Conservation (phyloP, 2,888 invertebrate species). For the Leucoma salicis region DNA sequence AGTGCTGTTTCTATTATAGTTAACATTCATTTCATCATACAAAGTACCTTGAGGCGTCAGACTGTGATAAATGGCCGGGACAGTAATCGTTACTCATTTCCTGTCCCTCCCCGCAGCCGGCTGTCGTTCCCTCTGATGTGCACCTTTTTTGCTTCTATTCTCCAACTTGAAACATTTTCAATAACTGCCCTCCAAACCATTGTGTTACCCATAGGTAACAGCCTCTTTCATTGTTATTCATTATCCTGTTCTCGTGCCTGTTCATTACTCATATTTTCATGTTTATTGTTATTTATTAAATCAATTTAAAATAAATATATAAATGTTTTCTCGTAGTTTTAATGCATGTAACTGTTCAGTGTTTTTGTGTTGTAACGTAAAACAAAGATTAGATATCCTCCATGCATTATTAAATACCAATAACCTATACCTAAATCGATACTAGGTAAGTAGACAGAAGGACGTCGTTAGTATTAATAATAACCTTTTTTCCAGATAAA, state of each 20-base stretch:
- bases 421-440: neutral
- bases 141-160: slow-evolving; percentile 53
- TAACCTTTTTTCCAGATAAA: slow-evolving; percentile 10
- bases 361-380: slow-evolving; percentile 41
- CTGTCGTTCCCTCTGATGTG: slow-evolving; percentile 47
- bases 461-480: no score
- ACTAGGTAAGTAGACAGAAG: slow-evolving; percentile 3
- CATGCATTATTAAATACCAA: slow-evolving; percentile 1
- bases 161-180: slow-evolving; percentile 42
- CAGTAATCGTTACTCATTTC: slow-evolving; percentile 73
- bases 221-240: slow-evolving; percentile 27
- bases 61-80: slow-evolving; percentile 75
- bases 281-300: slow-evolving; percentile 19
- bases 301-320: slow-evolving; percentile 20
- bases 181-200: slow-evolving; percentile 45
- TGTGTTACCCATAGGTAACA: slow-evolving; percentile 28
- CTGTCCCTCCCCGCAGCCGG: slow-evolving; percentile 59
- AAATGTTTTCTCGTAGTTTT: slow-evolving; percentile 19
- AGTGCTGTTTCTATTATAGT: slow-evolving; percentile 36
- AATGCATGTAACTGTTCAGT: slow-evolving; percentile 35
- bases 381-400: no score
- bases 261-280: slow-evolving; percentile 22
- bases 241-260: slow-evolving; percentile 18
- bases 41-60: slow-evolving; percentile 53
- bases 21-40: slow-evolving; percentile 54